Evolutionary conservation across 2,888 invertebrate genomes (phyloP), one percentile per base, ranked within the genome.

Genomic region (Electrophaes corylata): DNA sequence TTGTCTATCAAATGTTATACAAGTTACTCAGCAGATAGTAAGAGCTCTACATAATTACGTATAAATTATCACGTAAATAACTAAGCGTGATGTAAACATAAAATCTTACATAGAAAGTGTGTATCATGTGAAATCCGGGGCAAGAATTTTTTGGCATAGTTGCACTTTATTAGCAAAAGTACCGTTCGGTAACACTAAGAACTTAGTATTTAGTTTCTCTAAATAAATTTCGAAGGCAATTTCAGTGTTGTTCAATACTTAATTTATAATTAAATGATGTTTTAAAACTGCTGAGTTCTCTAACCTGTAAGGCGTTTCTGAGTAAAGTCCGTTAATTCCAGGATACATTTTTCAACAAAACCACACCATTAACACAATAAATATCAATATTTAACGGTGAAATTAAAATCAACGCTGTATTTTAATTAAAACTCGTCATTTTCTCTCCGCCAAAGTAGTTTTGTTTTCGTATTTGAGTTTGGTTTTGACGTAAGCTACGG

Each of bases 231-330:
- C 0, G 0, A 33, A 3, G 0, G 12, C 4, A 6, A 29, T 47
- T 64, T 45, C 26, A 16, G 4, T n/a, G 8, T 14, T 53, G 20
- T 60, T 49, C 8, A 0, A 16, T 8, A 14, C 47, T 45, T 45
- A 39, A 46, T 33, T 19, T 6, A 11, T 57, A 58, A 47, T 16
- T 51, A 55, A 33, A 20, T 11, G n/a, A 50, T 48, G 53, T 57
- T 63, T 58, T 33, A 54, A 55, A 58, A 61, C 33, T 52, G 35
- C 31, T 57, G 12, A 48, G 44, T 71, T 80, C 85, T 88, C 85
- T 88, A 88, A 91, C 91, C 91, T 91, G 90, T 88, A 88, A 33
- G 81, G 78, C 35, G 75, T 64, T 62, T 90, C 90, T 0, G 86
- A 84, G 66, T 88, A 91, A n/a, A 91, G 75, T 60, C 90, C 88